These are phyloP conservation scores for Ditylenchus dipsaci DNA, from an alignment of 1,140 invertebrate species.

Conservation along the genomic window DNA sequence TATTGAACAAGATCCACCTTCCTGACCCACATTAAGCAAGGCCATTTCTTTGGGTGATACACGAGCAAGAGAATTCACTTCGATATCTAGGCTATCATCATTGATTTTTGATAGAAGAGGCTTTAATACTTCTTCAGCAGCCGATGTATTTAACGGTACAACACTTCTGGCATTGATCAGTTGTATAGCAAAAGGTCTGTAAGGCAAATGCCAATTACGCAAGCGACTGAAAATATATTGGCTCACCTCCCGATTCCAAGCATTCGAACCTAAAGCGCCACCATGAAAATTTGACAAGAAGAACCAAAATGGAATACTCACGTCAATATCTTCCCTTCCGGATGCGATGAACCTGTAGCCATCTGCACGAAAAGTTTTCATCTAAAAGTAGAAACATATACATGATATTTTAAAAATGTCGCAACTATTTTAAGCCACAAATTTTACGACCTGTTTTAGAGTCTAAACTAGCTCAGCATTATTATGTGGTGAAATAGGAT, in stretches of 20 bases:
- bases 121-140: slow-evolving; percentile 28
- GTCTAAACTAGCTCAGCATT: too few species aligned
- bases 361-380: slow-evolving; percentile 35
- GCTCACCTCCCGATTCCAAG: slow-evolving; percentile 59
- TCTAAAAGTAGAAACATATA: too few species aligned
- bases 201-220: slow-evolving; percentile 45
- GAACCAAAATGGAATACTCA: slow-evolving; percentile 23
- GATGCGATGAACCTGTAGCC: slow-evolving; percentile 41
- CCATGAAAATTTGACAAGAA: too few species aligned
- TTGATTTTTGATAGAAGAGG: neutral
- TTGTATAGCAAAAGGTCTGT: slow-evolving; percentile 58
- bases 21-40: slow-evolving; percentile 44
- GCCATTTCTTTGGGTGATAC: slow-evolving; percentile 30
- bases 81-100: slow-evolving; percentile 32
- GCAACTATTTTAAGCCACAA: too few species aligned
- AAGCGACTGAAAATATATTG: slow-evolving; percentile 61
- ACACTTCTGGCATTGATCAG: slow-evolving; percentile 28
- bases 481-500: too few species aligned
- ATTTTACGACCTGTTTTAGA: too few species aligned
- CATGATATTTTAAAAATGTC: too few species aligned
- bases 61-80: slow-evolving; percentile 30
- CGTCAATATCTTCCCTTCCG: slow-evolving; percentile 53
- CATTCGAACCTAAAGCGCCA: neutral
- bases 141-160: slow-evolving; percentile 1
- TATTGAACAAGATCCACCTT: slow-evolving; percentile 36